Conservation (phyloP, 30 jellyfish, hydroid and myxozoan genomes). For the Haliclystus octoradiatus region DNA sequence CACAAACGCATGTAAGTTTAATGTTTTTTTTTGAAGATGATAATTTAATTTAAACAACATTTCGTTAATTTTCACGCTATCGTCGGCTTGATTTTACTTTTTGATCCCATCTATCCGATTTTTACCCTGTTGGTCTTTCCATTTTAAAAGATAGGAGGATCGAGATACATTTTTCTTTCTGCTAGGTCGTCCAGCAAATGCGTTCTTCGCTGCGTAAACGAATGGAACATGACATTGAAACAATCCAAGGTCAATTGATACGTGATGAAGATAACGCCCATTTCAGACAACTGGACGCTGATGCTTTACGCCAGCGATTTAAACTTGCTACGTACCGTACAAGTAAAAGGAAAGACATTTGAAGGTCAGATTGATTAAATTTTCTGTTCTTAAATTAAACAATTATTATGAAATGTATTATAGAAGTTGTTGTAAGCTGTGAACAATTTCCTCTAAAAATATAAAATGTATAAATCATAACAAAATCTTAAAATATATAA, state of each 20-base stretch:
- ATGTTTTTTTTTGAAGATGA: not conserved
- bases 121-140: not conserved
- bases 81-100: not conserved
- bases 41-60: too few relatives aligned
- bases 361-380: too few relatives aligned
- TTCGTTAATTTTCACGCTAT: not conserved
- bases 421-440: too few relatives aligned
- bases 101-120: not conserved
- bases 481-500: too few relatives aligned
- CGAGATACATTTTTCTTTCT: not conserved
- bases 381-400: too few relatives aligned
- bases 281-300: conserved; percentile 94
- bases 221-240: conserved; percentile 76
- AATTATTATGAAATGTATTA: too few relatives aligned
- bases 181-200: conserved; percentile 53
- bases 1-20: conserved; percentile 55
- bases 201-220: conserved; percentile 74
- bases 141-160: not conserved
- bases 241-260: conserved; percentile 61
- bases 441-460: too few relatives aligned
- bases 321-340: conserved; percentile 66
- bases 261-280: conserved; percentile 65
- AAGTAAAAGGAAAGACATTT: not conserved
- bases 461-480: too few relatives aligned
- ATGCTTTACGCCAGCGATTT: conserved; percentile 44